phyloP scores from a whole-genome alignment of 2,113 vertebrate genomes.

The Elaphurus davidianus region DNA sequence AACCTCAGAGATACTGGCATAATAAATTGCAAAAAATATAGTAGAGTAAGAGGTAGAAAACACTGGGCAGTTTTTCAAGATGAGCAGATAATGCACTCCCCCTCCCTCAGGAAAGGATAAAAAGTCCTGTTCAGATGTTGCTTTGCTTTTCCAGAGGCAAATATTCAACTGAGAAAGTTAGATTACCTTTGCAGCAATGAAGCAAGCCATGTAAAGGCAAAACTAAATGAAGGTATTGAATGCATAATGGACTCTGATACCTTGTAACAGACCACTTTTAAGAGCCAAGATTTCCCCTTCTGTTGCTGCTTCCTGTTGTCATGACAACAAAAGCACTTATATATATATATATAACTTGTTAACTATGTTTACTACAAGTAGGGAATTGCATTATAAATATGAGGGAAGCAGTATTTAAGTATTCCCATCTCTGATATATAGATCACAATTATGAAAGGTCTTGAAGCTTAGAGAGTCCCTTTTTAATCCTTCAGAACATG shows the following conservation, averaged over 20 bases:
- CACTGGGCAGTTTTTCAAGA: slow-evolving; percentile 15
- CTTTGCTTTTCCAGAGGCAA: slow-evolving; percentile 31
- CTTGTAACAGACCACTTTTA: background rate
- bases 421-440: background rate
- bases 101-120: background rate
- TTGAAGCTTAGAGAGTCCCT: slow-evolving; percentile 31
- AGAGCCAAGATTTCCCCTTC: background rate
- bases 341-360: background rate
- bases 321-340: background rate
- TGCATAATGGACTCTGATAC: background rate
- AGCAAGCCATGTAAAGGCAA: background rate
- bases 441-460: background rate
- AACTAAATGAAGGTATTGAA: background rate
- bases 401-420: slow-evolving; percentile 20
- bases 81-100: slow-evolving; percentile 6
- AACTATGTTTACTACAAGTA: slow-evolving; percentile 8
- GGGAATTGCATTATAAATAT: background rate
- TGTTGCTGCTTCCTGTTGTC: slow-evolving; percentile 34
- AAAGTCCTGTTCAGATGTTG: slow-evolving; percentile 1
- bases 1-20: background rate
- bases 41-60: background rate
- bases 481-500: slow-evolving; percentile 51
- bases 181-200: slow-evolving; percentile 25
- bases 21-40: background rate
- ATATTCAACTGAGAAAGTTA: slow-evolving; percentile 40